Conservation (phyloP, 2,888 invertebrate species). For the Lottia scabra region DNA sequence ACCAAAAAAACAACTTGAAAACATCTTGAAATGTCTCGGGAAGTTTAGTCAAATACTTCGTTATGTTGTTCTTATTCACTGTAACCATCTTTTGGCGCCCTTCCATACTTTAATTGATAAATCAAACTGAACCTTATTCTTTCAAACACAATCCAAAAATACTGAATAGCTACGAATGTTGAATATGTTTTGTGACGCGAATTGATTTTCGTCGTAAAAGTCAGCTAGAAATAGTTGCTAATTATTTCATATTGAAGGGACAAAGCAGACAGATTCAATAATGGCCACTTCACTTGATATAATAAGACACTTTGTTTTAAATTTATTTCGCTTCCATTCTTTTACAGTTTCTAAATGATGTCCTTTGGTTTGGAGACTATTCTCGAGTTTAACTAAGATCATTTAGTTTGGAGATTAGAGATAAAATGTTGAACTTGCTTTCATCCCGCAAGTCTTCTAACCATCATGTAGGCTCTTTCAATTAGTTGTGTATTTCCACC, state of each 20-base stretch:
- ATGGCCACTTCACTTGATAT: neutral
- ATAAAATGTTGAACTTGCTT: neutral
- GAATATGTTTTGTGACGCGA: no score
- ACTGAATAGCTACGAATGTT: neutral
- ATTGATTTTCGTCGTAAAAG: no score
- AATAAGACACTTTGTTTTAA: slow-evolving; percentile 3
- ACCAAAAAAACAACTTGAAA: neutral
- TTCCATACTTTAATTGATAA: neutral
- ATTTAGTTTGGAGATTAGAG: neutral
- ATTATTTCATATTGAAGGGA: slow-evolving; percentile 3
- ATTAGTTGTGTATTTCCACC: slow-evolving; percentile 3
- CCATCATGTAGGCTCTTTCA: slow-evolving; percentile 1
- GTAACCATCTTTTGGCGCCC: neutral
- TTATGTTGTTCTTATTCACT: neutral
- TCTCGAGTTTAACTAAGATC: no score
- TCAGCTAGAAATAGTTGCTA: neutral
- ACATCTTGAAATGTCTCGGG: neutral
- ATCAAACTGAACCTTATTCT: neutral
- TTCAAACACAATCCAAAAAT: neutral
- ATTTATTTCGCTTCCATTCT: neutral
- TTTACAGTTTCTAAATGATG: no score
- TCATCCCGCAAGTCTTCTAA: neutral
- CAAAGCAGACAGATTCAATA: neutral
- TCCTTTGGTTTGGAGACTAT: no score
- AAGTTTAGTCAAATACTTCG: neutral